Evolutionary conservation across 1,140 invertebrate species (phyloP), one percentile per base, ranked within the genome.

Genomic region (Papilio dardanus): DNA sequence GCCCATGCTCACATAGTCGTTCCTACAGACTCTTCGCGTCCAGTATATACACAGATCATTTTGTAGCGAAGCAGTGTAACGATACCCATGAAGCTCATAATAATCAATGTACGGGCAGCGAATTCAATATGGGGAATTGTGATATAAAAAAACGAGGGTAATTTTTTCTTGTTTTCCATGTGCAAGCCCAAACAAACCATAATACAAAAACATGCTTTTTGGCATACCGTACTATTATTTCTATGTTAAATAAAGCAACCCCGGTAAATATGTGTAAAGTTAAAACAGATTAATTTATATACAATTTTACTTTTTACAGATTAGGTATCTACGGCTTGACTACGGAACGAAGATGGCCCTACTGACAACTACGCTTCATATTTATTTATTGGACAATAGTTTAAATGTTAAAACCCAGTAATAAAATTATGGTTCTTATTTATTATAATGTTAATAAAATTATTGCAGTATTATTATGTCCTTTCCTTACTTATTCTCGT

Each of bases 21-120:
- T 91, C 95, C 0, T 94, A 93, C 69, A 69, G 90, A 28, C 93
- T 94, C 12, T 96, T 94, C 73, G 93, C 94, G 10, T 93, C 95
- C 73, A 94, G 93, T 12, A 90, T 95, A 28, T 90, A 90, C 58
- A 81, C 80, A 31, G 81, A 86, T 21, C 93, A 90, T 68, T 93
- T 95, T 35, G 80, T 79, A 28, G 92, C 91, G 10, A 88, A 86
- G 75, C 87, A 83, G 3, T 94, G 94, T 68, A 67, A 10, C 1
- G 86, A 86, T 46, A 30, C 86, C 0, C 40, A 75, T 28, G 79
- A 92, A 77, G 90, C 86, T 14, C 31, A 79, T 35, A 74, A 74
- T 28, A 76, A 78, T 35, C 54, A 81, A 4, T 93, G 92, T 74
- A 81, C 42, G 8, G 88, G 89, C 12, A 42, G 69, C 21, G 74